Conservation (phyloP, 1,140 invertebrate genomes). For the Ceratitis capitata region DNA sequence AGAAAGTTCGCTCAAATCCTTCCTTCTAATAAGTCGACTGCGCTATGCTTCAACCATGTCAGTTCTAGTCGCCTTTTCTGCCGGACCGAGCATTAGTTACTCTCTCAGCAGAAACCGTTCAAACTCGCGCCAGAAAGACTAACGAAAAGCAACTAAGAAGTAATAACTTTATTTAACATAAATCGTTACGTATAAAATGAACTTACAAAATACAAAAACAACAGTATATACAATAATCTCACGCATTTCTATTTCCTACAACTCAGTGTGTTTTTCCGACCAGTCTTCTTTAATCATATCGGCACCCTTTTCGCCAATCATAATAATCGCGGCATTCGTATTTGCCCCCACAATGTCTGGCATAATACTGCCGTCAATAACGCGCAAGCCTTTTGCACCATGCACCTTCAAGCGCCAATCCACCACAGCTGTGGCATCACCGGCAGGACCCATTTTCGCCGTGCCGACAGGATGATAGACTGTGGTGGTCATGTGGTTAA, state of each 20-base stretch:
- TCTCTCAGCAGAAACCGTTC: too few species aligned
- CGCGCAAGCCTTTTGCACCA: slow-evolving; percentile 75
- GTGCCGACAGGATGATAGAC: slow-evolving; percentile 80
- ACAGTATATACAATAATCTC: neutral
- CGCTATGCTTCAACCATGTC: too few species aligned
- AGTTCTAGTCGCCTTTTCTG: too few species aligned
- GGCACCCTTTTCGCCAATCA: slow-evolving; percentile 81
- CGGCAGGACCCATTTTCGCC: slow-evolving; percentile 78
- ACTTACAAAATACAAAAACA: too few species aligned
- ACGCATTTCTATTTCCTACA: neutral
- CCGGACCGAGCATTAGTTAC: too few species aligned
- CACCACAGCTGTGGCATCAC: slow-evolving; percentile 73
- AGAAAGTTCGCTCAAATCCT: too few species aligned
- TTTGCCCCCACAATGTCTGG: slow-evolving; percentile 78
- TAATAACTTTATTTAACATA: slow-evolving; percentile 1
- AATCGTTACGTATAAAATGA: neutral
- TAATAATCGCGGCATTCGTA: slow-evolving; percentile 80
- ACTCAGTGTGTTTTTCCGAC: slow-evolving; percentile 39
- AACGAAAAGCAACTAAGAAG: too few species aligned
- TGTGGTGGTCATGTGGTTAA: slow-evolving; percentile 71
- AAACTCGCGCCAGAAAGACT: too few species aligned
- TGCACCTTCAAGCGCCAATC: slow-evolving; percentile 75
- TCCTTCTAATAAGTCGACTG: too few species aligned
- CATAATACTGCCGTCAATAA: slow-evolving; percentile 85
- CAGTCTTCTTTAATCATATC: slow-evolving; percentile 76